phyloP scores from a whole-genome alignment of 64 coral and sea anemone species.

The Cladopsammia gracilis region DNA sequence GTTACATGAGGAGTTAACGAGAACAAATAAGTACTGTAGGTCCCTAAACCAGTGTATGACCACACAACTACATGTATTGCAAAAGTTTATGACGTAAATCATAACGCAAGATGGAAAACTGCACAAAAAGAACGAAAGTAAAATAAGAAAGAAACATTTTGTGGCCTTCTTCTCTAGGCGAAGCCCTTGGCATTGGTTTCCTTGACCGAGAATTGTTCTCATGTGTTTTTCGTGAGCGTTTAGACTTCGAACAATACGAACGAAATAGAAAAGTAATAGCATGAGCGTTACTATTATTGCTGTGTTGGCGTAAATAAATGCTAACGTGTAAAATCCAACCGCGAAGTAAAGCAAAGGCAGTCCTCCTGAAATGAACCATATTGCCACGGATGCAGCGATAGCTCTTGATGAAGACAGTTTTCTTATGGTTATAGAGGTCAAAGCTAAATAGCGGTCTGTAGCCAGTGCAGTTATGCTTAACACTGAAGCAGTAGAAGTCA shows the following conservation, averaged over 20 bases:
- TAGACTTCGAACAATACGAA: constrained; percentile 59
- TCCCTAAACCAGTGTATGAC: constrained; percentile 79
- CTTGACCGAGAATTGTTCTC: not conserved
- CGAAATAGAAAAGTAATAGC: constrained; percentile 45
- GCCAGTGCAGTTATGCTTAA: constrained; percentile 86
- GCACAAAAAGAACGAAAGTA: constrained; percentile 53
- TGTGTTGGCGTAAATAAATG: constrained; percentile 74
- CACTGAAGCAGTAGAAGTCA: constrained; percentile 79
- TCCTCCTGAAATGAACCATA: constrained; percentile 56
- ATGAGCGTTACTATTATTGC: constrained; percentile 36
- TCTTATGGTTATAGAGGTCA: constrained; percentile 47
- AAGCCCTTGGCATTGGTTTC: not conserved
- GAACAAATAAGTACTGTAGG: constrained; percentile 52
- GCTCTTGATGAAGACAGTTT: constrained; percentile 21
- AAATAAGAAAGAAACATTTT: constrained; percentile 56
- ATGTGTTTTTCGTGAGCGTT: constrained; percentile 26
- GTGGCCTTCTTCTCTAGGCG: constrained; percentile 65
- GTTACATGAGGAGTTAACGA: constrained; percentile 63
- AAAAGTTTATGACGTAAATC: constrained; percentile 80
- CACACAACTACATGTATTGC: constrained; percentile 62
- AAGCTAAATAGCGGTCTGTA: constrained; percentile 56
- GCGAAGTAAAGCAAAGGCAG: constrained; percentile 65
- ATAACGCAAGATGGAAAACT: constrained; percentile 72
- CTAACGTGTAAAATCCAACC: constrained; percentile 62
- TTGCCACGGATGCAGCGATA: constrained; percentile 20